Base-by-base conservation (phyloP, 2,888 invertebrate species). In the Dolichomitus sp. region DNA sequence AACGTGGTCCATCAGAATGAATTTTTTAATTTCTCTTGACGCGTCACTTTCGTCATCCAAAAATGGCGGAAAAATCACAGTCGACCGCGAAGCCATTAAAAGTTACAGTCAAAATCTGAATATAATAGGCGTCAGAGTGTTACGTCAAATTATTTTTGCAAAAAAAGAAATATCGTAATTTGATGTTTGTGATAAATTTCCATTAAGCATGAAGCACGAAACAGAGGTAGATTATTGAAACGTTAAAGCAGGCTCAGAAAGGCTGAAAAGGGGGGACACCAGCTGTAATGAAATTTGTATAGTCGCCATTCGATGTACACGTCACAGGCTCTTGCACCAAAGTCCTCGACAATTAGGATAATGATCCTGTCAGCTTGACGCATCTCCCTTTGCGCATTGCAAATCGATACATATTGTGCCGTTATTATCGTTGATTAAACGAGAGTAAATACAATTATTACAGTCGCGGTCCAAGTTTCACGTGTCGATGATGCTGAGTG, bases 401-500 rank as follows among this genome's bases (percentile, higher is more conserved):
- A 52, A 83, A 80, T 84, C 83, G 77, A 85, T 84, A 80, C 40
- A 59, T 70, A 37, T 57, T 37, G 63, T 65, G 65, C 54, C 48
- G 23, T 80, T 81, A 85, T 85, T 84, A 81, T 81, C 68, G 70
- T 73, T 83, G 82, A 85, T 84, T 85, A 72, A 82, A 83, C 80
- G 66, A 48, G 69, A 45, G 57, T 72, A 59, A 82, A 73, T 59
- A 76, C 40, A 63, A 59, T 75, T 63, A 50, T 48, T 42, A 69
- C 45, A 12, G 17, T 42, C 61, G 72, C 80, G 45, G 11, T 75
- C 19, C 65, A 14, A 48, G 30, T 45, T 69, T 23, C 61, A 45
- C n/a, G 65, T 37, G 40, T 17, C 68, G 73, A n/a, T 80, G 48
- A 75, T 23, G 30, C 30, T 57, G 77, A 66, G 42, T 30, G 68